phyloP scores from a whole-genome alignment of 2,113 vertebrate species.

The Pogona vitticeps region DNA sequence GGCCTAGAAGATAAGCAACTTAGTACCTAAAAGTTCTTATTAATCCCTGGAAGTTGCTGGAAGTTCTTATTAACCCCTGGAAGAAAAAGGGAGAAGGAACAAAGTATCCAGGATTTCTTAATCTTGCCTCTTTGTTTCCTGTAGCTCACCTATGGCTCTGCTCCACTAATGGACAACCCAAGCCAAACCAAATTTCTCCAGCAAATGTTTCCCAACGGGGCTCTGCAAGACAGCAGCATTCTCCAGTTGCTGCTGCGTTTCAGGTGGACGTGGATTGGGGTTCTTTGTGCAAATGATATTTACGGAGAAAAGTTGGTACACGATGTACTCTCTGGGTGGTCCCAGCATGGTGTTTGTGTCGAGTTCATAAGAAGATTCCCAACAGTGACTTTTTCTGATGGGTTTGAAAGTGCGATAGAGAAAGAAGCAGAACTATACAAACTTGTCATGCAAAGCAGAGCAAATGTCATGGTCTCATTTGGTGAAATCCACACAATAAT shows the following conservation, averaged over 20 bases:
- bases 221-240: neutral
- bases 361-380: neutral
- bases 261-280: neutral
- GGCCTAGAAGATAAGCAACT: too few species aligned
- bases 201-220: neutral
- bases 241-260: neutral
- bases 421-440: neutral
- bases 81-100: too few species aligned
- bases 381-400: neutral
- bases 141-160: neutral
- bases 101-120: too few species aligned
- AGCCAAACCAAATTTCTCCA: neutral
- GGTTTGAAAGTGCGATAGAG: neutral
- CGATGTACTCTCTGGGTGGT: neutral
- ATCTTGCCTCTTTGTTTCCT: neutral
- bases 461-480: neutral
- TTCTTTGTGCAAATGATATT: neutral
- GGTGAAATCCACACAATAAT: neutral
- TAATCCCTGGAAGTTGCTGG: too few species aligned
- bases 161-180: neutral
- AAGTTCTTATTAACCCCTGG: too few species aligned
- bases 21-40: too few species aligned
- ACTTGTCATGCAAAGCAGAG: neutral
- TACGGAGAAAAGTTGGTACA: neutral
- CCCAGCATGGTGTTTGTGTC: neutral